Evolutionary conservation across 2,888 invertebrate genomes (phyloP), one percentile per base, ranked within the genome.

Genomic region (Heliconius cydno): DNA sequence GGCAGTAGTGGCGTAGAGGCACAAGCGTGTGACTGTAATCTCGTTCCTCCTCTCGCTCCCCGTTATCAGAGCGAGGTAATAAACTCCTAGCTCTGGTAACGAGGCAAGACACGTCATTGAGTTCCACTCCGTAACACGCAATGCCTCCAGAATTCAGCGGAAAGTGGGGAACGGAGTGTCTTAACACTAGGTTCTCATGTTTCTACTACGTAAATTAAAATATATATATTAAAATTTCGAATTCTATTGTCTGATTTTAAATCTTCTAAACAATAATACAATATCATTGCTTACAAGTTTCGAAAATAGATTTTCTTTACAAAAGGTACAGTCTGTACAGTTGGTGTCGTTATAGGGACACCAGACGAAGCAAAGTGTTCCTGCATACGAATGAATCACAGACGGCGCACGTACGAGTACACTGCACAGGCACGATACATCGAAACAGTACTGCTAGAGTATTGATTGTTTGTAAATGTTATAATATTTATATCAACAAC

Each of bases 331-430:
- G 38, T 10, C 34, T 1, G 34, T 68, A 76, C 66, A 52, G 68
- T 57, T 52, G 66, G 38, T 76, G 76, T 78, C 76, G 79, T 73
- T 76, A 76, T 79, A 74, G 76, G 76, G 80, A 78, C 76, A 80
- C 71, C 80, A 78, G 82, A 73, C 80, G 78, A 34, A 19, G 74
- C 78, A 71, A 67, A 75, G 67, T 76, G 78, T 76, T 73, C 38
- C 79, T 74, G 83, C 82, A 82, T 84, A 83, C 82, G 72, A 81
- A 82, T 81, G 80, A 81, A 80, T 79, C 80, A 90, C 73, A 79
- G 79, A 83, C 81, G 78, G 74, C 78, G 65, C 79, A 76, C 74
- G 80, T 78, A 34, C 34, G 34, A 34, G 9, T 34, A 71, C 77
- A 38, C 34, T 79, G 74, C 57, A 60, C 70, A 71, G 30, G 60